These are phyloP conservation scores for Sebastes goodei DNA, from an alignment of 2,797 vertebrate species.

Conservation along the genomic window DNA sequence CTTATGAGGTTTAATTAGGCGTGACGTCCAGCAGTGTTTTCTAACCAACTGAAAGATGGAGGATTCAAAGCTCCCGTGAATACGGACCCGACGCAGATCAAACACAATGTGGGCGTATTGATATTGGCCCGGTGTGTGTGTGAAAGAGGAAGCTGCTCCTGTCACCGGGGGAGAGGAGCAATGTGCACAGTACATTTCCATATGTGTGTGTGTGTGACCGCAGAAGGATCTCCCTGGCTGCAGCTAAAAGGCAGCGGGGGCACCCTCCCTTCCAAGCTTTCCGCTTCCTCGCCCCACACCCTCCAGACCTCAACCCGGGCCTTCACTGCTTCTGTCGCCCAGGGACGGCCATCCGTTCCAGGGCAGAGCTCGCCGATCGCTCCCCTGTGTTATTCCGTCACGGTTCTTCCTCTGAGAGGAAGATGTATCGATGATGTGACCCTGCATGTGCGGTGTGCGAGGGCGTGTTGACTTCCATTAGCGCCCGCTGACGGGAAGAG, in stretches of 20 bases:
- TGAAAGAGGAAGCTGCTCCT: constrained; percentile 66
- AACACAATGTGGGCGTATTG: constrained; percentile 63
- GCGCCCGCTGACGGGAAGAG: constrained; percentile 16
- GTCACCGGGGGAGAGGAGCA: constrained; percentile 38
- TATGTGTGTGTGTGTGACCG: constrained; percentile 18
- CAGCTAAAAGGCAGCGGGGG: constrained; percentile 44
- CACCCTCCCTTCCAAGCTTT: constrained; percentile 62
- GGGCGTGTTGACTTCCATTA: constrained; percentile 22
- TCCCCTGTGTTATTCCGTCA: constrained; percentile 50
- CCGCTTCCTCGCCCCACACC: constrained; percentile 60
- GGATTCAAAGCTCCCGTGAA: not conserved
- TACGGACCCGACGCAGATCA: constrained; percentile 45
- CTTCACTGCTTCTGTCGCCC: constrained; percentile 41
- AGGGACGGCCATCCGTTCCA: constrained; percentile 61
- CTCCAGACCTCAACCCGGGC: constrained; percentile 61
- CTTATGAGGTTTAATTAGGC: not conserved
- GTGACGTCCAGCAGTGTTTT: constrained; percentile 13
- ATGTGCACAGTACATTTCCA: constrained; percentile 36
- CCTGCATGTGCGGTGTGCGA: not conserved
- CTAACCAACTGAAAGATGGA: constrained; percentile 9
- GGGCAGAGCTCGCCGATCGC: constrained; percentile 60
- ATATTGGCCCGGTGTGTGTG: constrained; percentile 52
- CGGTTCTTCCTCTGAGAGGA: constrained; percentile 48
- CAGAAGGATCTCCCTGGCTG: constrained; percentile 48
- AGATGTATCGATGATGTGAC: not conserved